Percentiles rank a stretch among this genome's conserved stretches.
Evolutionary conservation across 2,113 vertebrate genomes (phyloP).

Genomic region (Spermophilus dauricus): DNA sequence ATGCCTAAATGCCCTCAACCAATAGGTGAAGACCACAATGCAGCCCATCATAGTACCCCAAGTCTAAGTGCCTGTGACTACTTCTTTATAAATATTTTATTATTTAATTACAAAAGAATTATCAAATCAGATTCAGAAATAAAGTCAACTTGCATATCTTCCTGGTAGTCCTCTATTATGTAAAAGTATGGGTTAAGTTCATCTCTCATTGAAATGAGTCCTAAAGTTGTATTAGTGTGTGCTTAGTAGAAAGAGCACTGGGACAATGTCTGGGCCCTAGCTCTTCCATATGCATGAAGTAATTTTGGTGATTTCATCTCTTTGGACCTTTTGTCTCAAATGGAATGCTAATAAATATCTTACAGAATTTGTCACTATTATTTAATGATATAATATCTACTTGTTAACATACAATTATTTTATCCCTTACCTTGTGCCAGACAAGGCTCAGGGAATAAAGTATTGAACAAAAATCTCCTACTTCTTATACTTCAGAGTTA

Average conservation of each 20-base stretch:
- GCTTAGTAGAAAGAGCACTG: not conserved
- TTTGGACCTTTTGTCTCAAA: not conserved
- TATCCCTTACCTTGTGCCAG: not conserved
- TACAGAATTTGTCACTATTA: not conserved
- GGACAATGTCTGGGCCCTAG: accelerated
- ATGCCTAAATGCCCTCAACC: not conserved
- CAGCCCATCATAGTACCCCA: not conserved
- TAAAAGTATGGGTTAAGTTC: not conserved
- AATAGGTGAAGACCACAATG: not conserved
- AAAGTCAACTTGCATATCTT: not conserved
- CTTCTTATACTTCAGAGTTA: not conserved
- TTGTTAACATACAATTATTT: constrained; percentile 15
- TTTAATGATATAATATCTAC: not conserved
- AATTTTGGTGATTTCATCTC: not conserved
- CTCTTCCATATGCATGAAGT: not conserved
- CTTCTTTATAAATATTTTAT: not conserved
- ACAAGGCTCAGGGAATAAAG: not conserved
- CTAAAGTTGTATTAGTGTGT: not conserved
- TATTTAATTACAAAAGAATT: not conserved
- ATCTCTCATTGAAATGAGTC: not conserved
- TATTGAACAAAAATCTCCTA: not conserved
- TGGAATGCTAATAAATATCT: not conserved
- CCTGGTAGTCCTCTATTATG: not conserved
- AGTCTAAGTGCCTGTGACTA: not conserved
- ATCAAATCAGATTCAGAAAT: not conserved